Percentiles rank a stretch among this genome's conserved stretches.
Conservation (phyloP, 2,113 vertebrate genomes). For the Nycticryphes semicollaris region DNA sequence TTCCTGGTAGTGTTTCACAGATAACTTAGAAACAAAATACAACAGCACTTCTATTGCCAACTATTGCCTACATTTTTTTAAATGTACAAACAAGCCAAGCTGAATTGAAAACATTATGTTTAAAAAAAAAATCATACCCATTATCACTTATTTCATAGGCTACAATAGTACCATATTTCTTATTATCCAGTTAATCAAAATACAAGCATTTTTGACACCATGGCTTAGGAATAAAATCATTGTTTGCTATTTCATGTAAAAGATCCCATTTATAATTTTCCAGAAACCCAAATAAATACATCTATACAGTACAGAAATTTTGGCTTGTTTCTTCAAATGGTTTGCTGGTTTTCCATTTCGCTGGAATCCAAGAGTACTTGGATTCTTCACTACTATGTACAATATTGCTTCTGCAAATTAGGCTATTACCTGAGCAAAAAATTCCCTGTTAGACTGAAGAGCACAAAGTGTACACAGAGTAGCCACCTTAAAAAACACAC, state of each 20-base stretch:
- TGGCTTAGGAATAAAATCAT: not conserved
- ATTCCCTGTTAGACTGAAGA: not conserved
- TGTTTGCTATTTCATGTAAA: not conserved
- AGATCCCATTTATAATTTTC: not conserved
- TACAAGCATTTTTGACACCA: not conserved
- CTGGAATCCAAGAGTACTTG: not conserved
- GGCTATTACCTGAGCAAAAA: not conserved
- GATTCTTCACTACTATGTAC: not conserved
- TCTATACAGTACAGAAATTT: not conserved
- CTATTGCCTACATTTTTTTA: not conserved
- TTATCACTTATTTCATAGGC: not conserved
- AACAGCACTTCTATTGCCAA: not conserved
- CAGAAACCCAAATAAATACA: not conserved
- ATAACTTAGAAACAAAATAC: constrained; percentile 10
- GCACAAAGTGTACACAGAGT: not conserved
- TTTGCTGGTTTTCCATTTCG: not conserved
- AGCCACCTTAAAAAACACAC: not conserved
- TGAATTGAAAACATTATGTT: not conserved
- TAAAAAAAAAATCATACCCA: not conserved
- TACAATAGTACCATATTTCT: not conserved
- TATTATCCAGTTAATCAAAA: not conserved
- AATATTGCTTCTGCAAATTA: not conserved
- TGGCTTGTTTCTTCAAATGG: not conserved
- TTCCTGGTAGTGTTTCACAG: not conserved
- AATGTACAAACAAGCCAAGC: not conserved